Evolutionary conservation across 2,113 vertebrate genomes (phyloP).

Genomic region (Plotosus lineatus): DNA sequence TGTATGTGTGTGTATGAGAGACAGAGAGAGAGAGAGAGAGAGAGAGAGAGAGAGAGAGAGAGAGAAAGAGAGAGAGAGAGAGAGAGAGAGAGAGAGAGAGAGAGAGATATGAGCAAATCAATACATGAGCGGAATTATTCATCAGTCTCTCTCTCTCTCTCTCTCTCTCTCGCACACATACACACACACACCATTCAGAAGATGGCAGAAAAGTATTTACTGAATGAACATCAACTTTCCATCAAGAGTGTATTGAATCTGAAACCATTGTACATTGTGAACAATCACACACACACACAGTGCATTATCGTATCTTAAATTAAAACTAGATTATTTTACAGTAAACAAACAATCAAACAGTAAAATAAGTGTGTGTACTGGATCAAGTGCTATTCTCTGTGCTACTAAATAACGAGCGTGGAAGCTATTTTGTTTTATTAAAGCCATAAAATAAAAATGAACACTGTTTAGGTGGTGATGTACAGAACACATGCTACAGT

Average conservation of each 20-base stretch:
- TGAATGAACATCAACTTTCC: slow-evolving; percentile 11
- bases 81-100: neutral
- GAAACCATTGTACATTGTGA: neutral
- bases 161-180: slow-evolving; percentile 21
- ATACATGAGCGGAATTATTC: slow-evolving; percentile 44
- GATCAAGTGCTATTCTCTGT: neutral
- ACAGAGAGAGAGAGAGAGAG: neutral
- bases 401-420: neutral
- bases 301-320: no score
- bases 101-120: slow-evolving; percentile 8
- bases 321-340: neutral
- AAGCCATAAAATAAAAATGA: no score
- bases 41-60: neutral
- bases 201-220: neutral
- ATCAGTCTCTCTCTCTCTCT: slow-evolving; percentile 6
- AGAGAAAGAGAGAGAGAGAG: neutral
- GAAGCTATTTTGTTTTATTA: neutral
- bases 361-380: no score
- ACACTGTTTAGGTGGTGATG: no score
- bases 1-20: slow-evolving; percentile 32
- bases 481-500: no score
- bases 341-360: neutral
- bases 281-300: neutral
- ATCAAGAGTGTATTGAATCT: neutral
- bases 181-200: slow-evolving; percentile 13